phyloP scores from a whole-genome alignment of 2,797 vertebrate genomes.

The Iguana delicatissima region DNA sequence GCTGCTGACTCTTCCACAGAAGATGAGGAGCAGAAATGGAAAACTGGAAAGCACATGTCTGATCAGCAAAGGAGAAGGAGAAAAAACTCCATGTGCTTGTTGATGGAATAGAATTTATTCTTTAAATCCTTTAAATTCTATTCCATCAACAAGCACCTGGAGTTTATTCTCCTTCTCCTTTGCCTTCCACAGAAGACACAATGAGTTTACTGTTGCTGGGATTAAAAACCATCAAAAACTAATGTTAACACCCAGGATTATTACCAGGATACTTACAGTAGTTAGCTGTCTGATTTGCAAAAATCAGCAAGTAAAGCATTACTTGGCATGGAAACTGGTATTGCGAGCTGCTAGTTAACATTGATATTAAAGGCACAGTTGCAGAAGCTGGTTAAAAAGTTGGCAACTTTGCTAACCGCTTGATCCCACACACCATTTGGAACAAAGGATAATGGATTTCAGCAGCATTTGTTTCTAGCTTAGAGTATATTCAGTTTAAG shows the following conservation, averaged over 20 bases:
- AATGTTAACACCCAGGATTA: neutral
- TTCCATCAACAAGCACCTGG: too few relatives aligned
- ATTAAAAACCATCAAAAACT: neutral
- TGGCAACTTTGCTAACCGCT: neutral
- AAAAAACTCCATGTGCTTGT: too few relatives aligned
- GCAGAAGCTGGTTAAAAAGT: neutral
- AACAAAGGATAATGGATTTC: constrained; percentile 14
- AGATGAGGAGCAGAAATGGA: too few relatives aligned
- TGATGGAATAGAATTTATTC: too few relatives aligned
- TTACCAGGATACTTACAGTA: neutral
- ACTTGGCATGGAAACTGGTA: neutral
- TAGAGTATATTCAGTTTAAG: neutral
- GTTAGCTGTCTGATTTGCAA: neutral
- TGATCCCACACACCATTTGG: neutral
- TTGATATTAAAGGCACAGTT: neutral
- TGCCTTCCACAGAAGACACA: too few relatives aligned
- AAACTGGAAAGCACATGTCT: too few relatives aligned
- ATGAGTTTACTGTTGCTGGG: neutral
- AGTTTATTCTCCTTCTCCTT: too few relatives aligned
- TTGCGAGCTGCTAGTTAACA: neutral
- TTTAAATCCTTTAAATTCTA: too few relatives aligned
- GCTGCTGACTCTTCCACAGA: too few relatives aligned
- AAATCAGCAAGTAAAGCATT: neutral
- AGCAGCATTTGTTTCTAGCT: neutral
- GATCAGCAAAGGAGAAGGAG: too few relatives aligned